Conservation (phyloP, 2,888 invertebrate species). For the Leptinotarsa tumamoca region DNA sequence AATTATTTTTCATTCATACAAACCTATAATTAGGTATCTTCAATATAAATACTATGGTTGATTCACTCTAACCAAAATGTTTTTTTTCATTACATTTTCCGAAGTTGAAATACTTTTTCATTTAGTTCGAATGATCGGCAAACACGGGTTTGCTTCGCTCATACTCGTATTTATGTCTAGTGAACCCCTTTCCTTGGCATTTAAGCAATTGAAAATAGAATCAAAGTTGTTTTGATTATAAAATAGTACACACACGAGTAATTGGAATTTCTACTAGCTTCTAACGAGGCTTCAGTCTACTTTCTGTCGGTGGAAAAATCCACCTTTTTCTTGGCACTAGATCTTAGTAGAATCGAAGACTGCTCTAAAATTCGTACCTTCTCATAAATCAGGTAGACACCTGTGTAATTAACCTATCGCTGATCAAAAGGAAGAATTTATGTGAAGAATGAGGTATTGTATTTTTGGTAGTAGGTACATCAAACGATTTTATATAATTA, state of each 20-base stretch:
- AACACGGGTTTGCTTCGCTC: neutral
- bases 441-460: neutral
- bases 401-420: neutral
- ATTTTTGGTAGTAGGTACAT: too few species aligned
- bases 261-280: conserved; percentile 23
- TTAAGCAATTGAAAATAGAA: conserved; percentile 23
- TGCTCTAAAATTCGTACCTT: neutral
- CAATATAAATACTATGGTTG: too few species aligned
- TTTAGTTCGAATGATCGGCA: neutral
- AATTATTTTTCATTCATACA: too few species aligned
- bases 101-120: too few species aligned
- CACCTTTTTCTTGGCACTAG: conserved; percentile 5
- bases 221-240: conserved; percentile 24
- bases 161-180: conserved; percentile 13
- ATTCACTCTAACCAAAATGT: too few species aligned
- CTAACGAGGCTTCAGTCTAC: conserved; percentile 2
- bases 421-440: neutral
- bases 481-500: too few species aligned
- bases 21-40: neutral
- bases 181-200: conserved; percentile 24
- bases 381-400: neutral
- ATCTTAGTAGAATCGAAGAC: neutral
- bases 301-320: conserved; percentile 2
- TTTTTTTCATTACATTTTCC: too few species aligned
- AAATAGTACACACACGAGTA: conserved; percentile 20